phyloP scores from a whole-genome alignment of 2,113 vertebrate species.

The Pteruthius melanotis region DNA sequence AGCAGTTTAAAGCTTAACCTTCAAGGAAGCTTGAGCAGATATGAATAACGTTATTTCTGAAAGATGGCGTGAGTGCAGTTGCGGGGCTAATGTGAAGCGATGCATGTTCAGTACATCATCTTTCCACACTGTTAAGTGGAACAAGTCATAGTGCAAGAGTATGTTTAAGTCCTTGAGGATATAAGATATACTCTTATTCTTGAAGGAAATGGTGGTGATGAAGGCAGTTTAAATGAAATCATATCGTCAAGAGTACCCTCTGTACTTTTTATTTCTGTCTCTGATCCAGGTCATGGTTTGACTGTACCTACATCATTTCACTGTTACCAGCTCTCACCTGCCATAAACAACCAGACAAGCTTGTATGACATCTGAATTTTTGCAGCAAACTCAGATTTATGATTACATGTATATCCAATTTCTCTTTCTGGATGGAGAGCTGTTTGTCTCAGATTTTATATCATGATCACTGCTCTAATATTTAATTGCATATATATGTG shows the following conservation, averaged over 20 bases:
- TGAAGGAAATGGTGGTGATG: background rate
- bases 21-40: background rate
- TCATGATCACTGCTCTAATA: background rate
- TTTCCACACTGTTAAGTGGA: background rate
- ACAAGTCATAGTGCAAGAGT: background rate
- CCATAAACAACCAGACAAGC: background rate
- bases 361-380: background rate
- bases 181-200: background rate
- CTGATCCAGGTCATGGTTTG: background rate
- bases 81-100: background rate
- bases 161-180: background rate
- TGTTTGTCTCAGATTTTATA: background rate
- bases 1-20: conserved; percentile 18
- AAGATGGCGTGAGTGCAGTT: background rate
- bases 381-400: background rate
- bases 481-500: background rate
- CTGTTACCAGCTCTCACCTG: background rate
- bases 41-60: background rate
- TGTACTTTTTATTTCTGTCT: background rate
- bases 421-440: background rate
- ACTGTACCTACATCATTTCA: background rate
- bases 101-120: background rate
- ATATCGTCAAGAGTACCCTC: background rate
- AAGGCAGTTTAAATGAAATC: background rate
- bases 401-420: background rate